Conservation (phyloP, 2,888 invertebrate species). For the Harpagoxenus sublaevis region DNA sequence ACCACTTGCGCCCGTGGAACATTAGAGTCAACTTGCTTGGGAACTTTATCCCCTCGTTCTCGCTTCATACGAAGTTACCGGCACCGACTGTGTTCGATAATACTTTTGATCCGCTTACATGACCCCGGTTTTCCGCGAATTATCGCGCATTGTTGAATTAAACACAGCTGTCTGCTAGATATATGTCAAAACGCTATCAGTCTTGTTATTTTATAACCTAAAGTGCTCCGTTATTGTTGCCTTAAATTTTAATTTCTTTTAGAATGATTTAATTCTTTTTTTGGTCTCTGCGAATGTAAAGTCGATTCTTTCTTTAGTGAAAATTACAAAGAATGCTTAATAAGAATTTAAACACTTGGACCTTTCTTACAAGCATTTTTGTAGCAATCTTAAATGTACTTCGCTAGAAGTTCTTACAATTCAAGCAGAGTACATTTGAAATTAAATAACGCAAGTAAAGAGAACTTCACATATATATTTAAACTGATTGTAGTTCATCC, state of each 20-base stretch:
- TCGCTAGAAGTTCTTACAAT: background rate
- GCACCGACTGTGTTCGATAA: conserved; percentile 54
- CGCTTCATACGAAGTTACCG: conserved; percentile 25
- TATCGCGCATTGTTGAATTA: conserved; percentile 37
- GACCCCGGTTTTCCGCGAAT: background rate
- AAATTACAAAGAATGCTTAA: background rate
- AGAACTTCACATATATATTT: background rate
- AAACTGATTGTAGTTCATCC: background rate
- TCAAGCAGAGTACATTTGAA: background rate
- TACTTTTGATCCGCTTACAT: conserved; percentile 50
- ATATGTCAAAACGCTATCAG: background rate
- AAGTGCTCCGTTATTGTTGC: background rate
- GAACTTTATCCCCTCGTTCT: conserved; percentile 65
- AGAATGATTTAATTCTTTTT: background rate
- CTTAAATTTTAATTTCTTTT: background rate
- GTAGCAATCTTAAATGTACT: background rate
- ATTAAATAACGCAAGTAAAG: background rate
- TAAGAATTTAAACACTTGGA: background rate
- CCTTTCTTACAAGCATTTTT: background rate
- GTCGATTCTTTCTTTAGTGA: background rate
- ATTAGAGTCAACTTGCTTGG: conserved; percentile 67
- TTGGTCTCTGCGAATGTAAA: background rate
- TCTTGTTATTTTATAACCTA: background rate
- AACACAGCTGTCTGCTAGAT: conserved; percentile 1
- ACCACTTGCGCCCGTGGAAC: conserved; percentile 62